These are phyloP conservation scores for Vollenhovia emeryi DNA, from an alignment of 1,140 invertebrate species.

Conservation along the genomic window DNA sequence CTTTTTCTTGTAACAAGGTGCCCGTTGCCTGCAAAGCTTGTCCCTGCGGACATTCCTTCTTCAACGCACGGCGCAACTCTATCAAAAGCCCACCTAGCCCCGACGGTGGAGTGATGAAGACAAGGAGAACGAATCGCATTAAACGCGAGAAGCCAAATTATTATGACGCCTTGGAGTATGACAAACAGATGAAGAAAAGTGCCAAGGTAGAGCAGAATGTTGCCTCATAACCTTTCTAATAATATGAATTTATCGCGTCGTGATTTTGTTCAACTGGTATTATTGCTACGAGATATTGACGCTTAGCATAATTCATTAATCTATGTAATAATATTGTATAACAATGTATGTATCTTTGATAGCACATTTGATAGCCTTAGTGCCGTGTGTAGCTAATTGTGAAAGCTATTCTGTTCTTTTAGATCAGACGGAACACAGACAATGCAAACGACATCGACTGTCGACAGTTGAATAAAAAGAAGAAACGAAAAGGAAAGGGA, in stretches of 20 bases:
- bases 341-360: neutral
- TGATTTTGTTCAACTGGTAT: neutral
- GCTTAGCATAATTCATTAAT: neutral
- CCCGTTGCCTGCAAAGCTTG: conserved; percentile 93
- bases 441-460: conserved; percentile 84
- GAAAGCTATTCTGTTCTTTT: conserved; percentile 49
- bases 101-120: conserved; percentile 82
- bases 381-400: neutral
- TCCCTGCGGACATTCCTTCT: conserved; percentile 92
- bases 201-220: conserved; percentile 75
- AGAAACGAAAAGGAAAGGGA: conserved; percentile 85
- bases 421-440: conserved; percentile 85
- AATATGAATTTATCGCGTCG: neutral
- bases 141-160: conserved; percentile 93
- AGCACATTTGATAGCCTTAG: neutral
- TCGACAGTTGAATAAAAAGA: conserved; percentile 84
- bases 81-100: conserved; percentile 85
- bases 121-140: conserved; percentile 90
- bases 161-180: conserved; percentile 93
- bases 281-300: neutral
- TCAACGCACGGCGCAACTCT: conserved; percentile 88
- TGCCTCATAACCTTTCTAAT: conserved; percentile 6
- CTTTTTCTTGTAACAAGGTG: conserved; percentile 86
- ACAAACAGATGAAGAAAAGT: conserved; percentile 88
- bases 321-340: neutral